Conservation (phyloP, 2,113 vertebrate species). For the Ondatra zibethicus region DNA sequence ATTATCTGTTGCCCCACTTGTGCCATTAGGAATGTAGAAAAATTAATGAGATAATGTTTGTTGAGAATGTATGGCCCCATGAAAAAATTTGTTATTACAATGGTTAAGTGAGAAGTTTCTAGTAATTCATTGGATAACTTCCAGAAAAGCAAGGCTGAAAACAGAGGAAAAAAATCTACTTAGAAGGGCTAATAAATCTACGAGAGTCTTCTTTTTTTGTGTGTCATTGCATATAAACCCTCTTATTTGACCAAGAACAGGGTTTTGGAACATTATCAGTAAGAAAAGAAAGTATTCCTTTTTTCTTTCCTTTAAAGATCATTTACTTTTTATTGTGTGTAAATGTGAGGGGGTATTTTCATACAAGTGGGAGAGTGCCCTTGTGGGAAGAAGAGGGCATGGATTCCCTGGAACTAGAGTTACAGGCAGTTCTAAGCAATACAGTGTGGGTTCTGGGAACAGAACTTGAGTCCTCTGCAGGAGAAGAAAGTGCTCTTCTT, state of each 20-base stretch:
- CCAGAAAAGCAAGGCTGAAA: constrained; percentile 47
- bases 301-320: not conserved
- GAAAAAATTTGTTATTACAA: constrained; percentile 62
- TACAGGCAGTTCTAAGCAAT: not conserved
- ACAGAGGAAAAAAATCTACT: not conserved
- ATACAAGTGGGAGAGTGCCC: not conserved
- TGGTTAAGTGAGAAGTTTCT: constrained; percentile 59
- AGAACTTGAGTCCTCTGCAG: not conserved
- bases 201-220: not conserved
- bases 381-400: not conserved
- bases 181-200: not conserved
- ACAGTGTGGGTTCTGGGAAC: not conserved
- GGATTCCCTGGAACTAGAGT: not conserved
- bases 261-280: constrained; percentile 57
- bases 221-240: not conserved
- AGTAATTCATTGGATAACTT: constrained; percentile 38
- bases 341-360: not conserved
- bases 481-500: not conserved
- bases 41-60: constrained; percentile 72
- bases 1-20: constrained; percentile 67
- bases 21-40: constrained; percentile 55
- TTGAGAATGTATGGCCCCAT: not conserved
- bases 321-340: not conserved
- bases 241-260: not conserved
- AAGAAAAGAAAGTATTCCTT: not conserved